Conservation (phyloP, 2,113 vertebrate species). For the Plestiodon gilberti region DNA sequence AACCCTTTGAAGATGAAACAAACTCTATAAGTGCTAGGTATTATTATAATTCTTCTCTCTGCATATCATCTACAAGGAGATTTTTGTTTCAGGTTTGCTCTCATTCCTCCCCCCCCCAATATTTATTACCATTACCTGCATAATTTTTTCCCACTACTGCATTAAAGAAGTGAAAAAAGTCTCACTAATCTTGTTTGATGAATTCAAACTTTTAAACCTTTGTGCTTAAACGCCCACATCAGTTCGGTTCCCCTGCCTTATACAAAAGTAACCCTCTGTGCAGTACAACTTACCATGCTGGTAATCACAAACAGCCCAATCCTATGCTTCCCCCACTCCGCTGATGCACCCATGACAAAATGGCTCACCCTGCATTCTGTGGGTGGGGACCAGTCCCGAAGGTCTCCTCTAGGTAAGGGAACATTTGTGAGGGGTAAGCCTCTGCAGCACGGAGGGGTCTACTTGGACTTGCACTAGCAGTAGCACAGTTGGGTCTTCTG, state of each 20-base stretch:
- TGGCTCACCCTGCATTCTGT: no score
- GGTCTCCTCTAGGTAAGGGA: no score
- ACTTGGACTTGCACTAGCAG: no score
- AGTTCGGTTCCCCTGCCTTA: not conserved
- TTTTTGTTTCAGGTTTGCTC: conserved; percentile 29
- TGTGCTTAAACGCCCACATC: not conserved
- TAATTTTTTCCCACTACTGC: fast-evolving
- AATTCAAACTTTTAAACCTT: not conserved
- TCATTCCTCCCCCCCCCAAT: not conserved
- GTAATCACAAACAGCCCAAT: no score
- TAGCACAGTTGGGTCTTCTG: no score
- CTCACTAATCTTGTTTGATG: conserved; percentile 22
- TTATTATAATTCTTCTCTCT: conserved; percentile 26
- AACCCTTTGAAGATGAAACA: conserved; percentile 24
- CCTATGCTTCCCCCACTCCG: not conserved
- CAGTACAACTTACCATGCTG: no score
- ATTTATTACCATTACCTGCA: conserved; percentile 1
- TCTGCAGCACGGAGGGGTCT: no score
- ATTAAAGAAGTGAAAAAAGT: not conserved
- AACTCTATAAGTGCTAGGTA: not conserved
- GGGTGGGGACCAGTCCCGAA: no score
- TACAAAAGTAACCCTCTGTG: not conserved
- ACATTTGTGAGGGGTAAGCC: no score
- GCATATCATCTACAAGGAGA: conserved; percentile 6
- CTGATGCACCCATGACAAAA: no score